These are phyloP conservation scores for Tetraneura akinire DNA, from an alignment of 1,140 invertebrate species.

Conservation along the genomic window DNA sequence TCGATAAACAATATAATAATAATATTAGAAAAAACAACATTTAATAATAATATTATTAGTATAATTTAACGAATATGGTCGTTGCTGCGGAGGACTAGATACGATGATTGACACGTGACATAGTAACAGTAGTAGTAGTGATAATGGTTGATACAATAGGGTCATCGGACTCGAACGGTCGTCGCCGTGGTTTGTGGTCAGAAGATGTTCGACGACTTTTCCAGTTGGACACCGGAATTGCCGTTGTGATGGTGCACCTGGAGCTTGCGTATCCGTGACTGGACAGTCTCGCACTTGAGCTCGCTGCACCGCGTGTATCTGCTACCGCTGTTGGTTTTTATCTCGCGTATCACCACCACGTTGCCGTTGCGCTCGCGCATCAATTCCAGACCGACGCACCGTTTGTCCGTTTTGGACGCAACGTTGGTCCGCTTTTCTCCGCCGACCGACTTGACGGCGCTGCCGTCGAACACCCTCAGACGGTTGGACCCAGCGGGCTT, in stretches of 20 bases:
- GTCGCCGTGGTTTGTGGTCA: background rate
- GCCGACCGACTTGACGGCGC: background rate
- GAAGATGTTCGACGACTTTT: conserved; percentile 39
- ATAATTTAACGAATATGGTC: conserved; percentile 13
- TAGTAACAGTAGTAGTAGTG: no score
- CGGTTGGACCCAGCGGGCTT: conserved; percentile 56
- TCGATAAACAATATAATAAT: background rate
- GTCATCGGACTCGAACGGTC: background rate
- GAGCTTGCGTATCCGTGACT: conserved; percentile 62
- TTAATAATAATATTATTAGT: background rate
- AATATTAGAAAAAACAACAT: background rate
- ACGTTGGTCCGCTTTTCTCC: background rate
- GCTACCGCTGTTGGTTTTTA: conserved; percentile 61
- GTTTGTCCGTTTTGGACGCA: conserved; percentile 24
- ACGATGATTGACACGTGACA: background rate
- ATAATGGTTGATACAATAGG: no score
- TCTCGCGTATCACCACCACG: conserved; percentile 63
- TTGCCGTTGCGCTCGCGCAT: conserved; percentile 58
- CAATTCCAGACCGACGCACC: conserved; percentile 54
- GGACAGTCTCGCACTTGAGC: conserved; percentile 63
- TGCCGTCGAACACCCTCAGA: conserved; percentile 57
- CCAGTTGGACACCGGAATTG: conserved; percentile 51
- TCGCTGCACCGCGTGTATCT: conserved; percentile 63
- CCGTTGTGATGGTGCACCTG: conserved; percentile 58
- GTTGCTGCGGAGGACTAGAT: conserved; percentile 20